Conservation (phyloP, 2,113 vertebrate genomes). For the Origma solitaria region DNA sequence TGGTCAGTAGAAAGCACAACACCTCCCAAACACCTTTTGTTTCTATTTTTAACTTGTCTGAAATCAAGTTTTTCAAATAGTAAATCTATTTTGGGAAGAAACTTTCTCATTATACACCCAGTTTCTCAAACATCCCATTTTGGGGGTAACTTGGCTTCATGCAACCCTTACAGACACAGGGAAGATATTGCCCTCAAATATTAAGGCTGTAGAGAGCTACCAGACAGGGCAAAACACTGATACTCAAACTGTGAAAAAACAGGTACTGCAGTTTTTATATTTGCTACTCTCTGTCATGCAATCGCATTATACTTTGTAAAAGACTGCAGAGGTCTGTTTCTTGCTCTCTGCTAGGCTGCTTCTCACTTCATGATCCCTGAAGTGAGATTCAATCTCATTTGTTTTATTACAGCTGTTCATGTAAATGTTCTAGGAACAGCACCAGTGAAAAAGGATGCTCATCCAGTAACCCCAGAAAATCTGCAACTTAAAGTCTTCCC, state of each 20-base stretch:
- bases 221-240: background rate
- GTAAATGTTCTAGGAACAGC: background rate
- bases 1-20: background rate
- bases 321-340: background rate
- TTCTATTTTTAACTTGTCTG: background rate
- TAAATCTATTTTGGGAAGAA: background rate
- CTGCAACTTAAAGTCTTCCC: background rate
- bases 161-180: background rate
- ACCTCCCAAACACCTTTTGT: background rate
- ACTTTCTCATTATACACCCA: background rate
- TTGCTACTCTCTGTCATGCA: background rate
- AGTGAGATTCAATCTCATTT: background rate
- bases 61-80: background rate
- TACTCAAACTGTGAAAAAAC: background rate
- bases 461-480: background rate
- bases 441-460: background rate
- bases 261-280: background rate
- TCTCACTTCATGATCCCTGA: background rate
- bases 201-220: background rate
- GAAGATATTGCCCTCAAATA: background rate
- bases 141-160: background rate
- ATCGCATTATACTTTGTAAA: background rate
- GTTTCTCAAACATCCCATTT: background rate
- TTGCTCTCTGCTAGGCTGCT: background rate
- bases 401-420: background rate